A percentile compares a stretch with the other conserved stretches of the same genome.
Evolutionary conservation across 2,888 invertebrate species (phyloP).

Genomic region (Trachelus iudaicus): DNA sequence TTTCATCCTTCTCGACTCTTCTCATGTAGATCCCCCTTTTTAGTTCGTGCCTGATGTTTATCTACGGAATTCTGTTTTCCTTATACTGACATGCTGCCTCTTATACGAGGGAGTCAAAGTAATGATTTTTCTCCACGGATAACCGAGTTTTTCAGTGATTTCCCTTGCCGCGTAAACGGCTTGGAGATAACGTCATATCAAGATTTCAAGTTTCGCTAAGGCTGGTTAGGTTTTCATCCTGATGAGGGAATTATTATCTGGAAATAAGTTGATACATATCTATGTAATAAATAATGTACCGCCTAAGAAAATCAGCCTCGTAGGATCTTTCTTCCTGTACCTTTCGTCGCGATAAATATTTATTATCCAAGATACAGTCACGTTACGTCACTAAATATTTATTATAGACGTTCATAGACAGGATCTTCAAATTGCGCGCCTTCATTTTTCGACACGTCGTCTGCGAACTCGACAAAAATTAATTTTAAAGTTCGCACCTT

Average conservation of each 20-base stretch:
- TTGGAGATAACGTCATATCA: not conserved
- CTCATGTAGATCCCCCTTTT: not conserved
- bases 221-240: not conserved
- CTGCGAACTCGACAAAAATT: slow-evolving; percentile 28
- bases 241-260: not conserved
- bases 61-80: not conserved
- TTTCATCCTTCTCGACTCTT: not conserved
- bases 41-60: not conserved
- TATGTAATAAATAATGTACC: not conserved
- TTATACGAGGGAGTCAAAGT: not conserved
- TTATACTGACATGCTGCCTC: not conserved
- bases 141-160: not conserved
- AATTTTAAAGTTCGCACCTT: slow-evolving; percentile 43
- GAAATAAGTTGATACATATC: not conserved
- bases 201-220: not conserved
- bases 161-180: not conserved
- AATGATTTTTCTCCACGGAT: not conserved
- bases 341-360: not conserved
- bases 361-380: not conserved
- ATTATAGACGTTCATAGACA: not conserved
- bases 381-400: too few species aligned
- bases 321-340: not conserved
- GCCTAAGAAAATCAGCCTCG: not conserved
- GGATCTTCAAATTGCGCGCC: not conserved
- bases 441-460: not conserved